phyloP scores from a whole-genome alignment of 1,140 invertebrate genomes.

The Drosophila eugracilis region DNA sequence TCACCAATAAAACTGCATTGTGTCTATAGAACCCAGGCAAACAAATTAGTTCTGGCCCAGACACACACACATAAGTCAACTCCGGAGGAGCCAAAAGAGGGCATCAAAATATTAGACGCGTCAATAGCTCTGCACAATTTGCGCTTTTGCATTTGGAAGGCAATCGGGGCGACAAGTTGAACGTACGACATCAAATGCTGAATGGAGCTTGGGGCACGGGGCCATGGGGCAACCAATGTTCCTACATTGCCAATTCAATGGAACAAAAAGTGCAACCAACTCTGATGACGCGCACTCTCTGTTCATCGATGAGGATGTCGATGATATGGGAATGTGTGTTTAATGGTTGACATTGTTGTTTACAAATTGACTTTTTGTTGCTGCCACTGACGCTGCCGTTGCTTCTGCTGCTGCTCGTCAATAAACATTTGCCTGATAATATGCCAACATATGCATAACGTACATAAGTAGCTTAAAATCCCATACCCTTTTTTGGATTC shows the following conservation, averaged over 20 bases:
- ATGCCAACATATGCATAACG: constrained; percentile 75
- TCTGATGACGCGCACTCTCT: constrained; percentile 28
- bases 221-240: not conserved
- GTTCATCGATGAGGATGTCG: constrained; percentile 19
- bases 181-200: constrained; percentile 45
- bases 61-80: constrained; percentile 5
- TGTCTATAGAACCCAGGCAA: constrained; percentile 43
- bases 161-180: constrained; percentile 46
- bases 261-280: constrained; percentile 67
- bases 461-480: constrained; percentile 68
- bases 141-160: constrained; percentile 47
- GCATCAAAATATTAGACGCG: constrained; percentile 75
- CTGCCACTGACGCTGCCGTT: constrained; percentile 17
- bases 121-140: constrained; percentile 69
- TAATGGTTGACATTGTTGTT: constrained; percentile 71
- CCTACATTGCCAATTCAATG: constrained; percentile 47
- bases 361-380: constrained; percentile 70
- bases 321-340: constrained; percentile 54
- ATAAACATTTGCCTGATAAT: constrained; percentile 72
- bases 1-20: constrained; percentile 68
- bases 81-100: not conserved
- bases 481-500: not conserved
- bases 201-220: not conserved
- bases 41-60: constrained; percentile 64
- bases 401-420: constrained; percentile 23